A percentile compares a stretch with the other conserved stretches of the same genome.
These are phyloP conservation scores for Salticus scenicus DNA, from an alignment of 2,888 invertebrate genomes.

Conservation along the genomic window DNA sequence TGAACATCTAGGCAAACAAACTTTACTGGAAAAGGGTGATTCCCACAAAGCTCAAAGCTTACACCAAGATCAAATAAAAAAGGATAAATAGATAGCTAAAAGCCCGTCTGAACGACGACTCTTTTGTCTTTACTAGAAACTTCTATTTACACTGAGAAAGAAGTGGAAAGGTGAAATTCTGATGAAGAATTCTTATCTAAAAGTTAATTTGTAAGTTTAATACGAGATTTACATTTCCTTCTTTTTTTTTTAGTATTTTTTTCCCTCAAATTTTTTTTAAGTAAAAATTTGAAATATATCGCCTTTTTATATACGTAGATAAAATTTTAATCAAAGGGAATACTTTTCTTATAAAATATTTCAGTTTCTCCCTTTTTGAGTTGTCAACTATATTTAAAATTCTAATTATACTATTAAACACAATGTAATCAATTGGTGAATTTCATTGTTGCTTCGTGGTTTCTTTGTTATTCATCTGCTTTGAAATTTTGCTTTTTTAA, in stretches of 20 bases:
- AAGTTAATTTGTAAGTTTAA: conserved; percentile 7
- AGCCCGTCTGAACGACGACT: not conserved
- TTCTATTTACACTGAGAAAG: not conserved
- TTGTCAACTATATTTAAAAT: no score
- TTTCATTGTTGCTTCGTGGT: no score
- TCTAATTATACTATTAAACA: no score
- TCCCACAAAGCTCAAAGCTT: not conserved
- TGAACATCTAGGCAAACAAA: not conserved
- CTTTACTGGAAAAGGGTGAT: not conserved
- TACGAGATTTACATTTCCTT: not conserved
- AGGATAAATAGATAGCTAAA: not conserved
- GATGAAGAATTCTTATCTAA: not conserved
- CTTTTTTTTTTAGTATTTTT: not conserved
- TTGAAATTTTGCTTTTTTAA: no score
- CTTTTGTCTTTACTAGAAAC: not conserved
- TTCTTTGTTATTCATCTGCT: no score
- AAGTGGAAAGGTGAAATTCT: not conserved
- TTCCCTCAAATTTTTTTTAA: no score
- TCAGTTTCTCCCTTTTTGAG: no score
- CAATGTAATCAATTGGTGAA: no score
- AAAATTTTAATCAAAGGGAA: no score
- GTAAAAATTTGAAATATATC: no score
- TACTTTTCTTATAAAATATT: no score
- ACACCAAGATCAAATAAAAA: not conserved
- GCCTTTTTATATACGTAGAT: no score